Conservation (phyloP, 2,888 invertebrate genomes). For the Dryocosmus kuriphilus region DNA sequence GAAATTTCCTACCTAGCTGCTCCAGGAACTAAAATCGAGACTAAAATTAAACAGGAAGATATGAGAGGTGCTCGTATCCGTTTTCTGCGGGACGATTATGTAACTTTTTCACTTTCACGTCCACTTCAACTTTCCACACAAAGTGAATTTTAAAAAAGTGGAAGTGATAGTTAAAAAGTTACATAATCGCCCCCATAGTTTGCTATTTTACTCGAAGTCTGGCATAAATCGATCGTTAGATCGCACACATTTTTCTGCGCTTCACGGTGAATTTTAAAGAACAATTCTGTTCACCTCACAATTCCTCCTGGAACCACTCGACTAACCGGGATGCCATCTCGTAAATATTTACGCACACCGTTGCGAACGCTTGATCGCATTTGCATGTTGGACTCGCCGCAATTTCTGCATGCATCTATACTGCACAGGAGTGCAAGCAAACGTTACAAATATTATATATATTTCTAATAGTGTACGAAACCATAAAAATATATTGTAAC, state of each 20-base stretch:
- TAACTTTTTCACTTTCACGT: too few species aligned
- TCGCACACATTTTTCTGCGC: neutral
- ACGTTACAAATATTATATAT: neutral
- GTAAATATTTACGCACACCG: slow-evolving; percentile 31
- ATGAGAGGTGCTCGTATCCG: neutral
- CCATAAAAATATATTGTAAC: too few species aligned
- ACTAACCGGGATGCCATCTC: neutral
- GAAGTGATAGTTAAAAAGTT: too few species aligned
- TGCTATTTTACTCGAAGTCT: neutral
- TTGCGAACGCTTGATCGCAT: slow-evolving; percentile 20
- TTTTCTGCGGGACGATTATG: too few species aligned
- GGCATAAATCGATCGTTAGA: slow-evolving; percentile 8
- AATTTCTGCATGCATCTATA: slow-evolving; percentile 6
- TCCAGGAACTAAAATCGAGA: neutral
- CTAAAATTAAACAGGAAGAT: slow-evolving; percentile 9
- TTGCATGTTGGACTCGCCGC: slow-evolving; percentile 2
- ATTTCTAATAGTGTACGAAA: too few species aligned
- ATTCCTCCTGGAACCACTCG: slow-evolving; percentile 18
- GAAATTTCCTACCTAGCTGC: neutral
- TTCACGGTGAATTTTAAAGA: slow-evolving; percentile 29
- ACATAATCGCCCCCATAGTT: too few species aligned
- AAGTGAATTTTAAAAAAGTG: too few species aligned
- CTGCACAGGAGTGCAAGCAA: neutral
- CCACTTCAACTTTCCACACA: too few species aligned
- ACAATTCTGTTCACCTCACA: neutral